phyloP scores from a whole-genome alignment of 2,113 vertebrate species.

The Reinhardtius hippoglossoides region DNA sequence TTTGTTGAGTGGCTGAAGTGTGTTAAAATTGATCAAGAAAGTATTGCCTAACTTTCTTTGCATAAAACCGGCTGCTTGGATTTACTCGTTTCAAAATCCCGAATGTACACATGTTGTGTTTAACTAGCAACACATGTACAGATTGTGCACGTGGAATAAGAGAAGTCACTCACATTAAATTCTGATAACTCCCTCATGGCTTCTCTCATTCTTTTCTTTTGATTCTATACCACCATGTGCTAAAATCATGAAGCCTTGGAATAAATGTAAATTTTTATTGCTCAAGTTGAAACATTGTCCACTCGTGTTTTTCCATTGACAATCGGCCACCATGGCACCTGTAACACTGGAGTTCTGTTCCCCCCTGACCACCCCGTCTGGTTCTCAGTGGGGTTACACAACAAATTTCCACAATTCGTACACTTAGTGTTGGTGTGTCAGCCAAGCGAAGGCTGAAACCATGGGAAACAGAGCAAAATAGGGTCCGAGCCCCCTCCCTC shows the following conservation, averaged over 20 bases:
- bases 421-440: constrained; percentile 8
- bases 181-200: background rate
- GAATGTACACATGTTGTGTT: background rate
- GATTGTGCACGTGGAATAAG: background rate
- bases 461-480: constrained; percentile 38
- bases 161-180: background rate
- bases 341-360: background rate
- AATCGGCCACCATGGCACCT: background rate
- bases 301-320: background rate
- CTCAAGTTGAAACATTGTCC: background rate
- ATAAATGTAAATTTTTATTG: background rate
- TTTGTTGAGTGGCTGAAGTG: too few relatives aligned
- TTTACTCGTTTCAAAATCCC: background rate
- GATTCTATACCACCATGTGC: background rate
- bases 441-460: constrained; percentile 28
- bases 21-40: background rate
- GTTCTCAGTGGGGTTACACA: constrained; percentile 8
- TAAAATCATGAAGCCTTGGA: background rate
- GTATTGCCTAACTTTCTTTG: background rate
- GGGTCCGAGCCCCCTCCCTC: constrained; percentile 3
- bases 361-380: constrained; percentile 2
- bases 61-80: background rate
- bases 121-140: background rate
- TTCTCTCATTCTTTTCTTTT: background rate
- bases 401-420: constrained; percentile 6